Percentiles rank a stretch among this genome's conserved stretches.
phyloP scores from a whole-genome alignment of 2,888 invertebrate genomes.

The Saturnia pavonia region DNA sequence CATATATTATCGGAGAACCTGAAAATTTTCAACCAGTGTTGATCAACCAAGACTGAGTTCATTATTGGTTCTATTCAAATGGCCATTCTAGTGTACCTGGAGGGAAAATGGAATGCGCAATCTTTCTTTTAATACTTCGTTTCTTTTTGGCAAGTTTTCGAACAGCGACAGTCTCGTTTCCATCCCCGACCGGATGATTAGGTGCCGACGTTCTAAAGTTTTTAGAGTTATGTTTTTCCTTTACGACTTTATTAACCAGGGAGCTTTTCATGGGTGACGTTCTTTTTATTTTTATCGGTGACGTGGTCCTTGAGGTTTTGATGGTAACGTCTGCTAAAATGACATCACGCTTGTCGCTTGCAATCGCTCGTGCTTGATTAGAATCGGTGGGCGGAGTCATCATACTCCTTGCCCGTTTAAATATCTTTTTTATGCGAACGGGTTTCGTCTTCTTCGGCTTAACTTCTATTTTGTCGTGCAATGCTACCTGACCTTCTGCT shows the following conservation, averaged over 20 bases:
- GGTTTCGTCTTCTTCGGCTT: slow-evolving; percentile 37
- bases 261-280: slow-evolving; percentile 25
- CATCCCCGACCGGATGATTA: not conserved
- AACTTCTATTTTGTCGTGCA: slow-evolving; percentile 26
- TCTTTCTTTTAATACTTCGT: slow-evolving; percentile 37
- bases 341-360: slow-evolving; percentile 24
- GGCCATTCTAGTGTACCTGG: slow-evolving; percentile 34
- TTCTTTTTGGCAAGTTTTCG: slow-evolving; percentile 40
- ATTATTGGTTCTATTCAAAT: not conserved
- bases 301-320: slow-evolving; percentile 34
- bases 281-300: slow-evolving; percentile 33
- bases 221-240: slow-evolving; percentile 19
- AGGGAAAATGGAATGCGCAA: slow-evolving; percentile 21
- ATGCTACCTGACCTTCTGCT: slow-evolving; percentile 29
- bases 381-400: slow-evolving; percentile 27
- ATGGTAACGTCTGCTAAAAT: slow-evolving; percentile 20
- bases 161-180: not conserved
- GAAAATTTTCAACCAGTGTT: not conserved
- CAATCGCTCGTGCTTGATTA: slow-evolving; percentile 25
- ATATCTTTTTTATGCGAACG: slow-evolving; percentile 35
- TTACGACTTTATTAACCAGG: slow-evolving; percentile 21
- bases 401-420: slow-evolving; percentile 43
- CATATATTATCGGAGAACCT: not conserved
- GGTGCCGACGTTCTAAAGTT: not conserved
- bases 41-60: not conserved